Evolutionary conservation across 2,113 vertebrate species (phyloP), one percentile per base, ranked within the genome.

Genomic region (Pseudorhombus dupliciocellatus): DNA sequence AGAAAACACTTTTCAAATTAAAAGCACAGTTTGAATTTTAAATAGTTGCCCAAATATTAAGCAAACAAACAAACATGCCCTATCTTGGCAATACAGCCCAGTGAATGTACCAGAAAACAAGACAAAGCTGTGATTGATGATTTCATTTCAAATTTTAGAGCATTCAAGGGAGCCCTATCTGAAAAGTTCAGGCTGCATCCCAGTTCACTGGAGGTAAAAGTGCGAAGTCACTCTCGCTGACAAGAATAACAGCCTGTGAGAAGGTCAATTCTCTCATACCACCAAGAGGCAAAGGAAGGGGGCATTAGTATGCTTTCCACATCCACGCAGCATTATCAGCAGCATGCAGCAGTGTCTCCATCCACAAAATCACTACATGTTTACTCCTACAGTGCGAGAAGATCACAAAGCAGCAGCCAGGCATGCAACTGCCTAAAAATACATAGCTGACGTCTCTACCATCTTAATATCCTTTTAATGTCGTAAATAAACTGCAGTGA

Each of bases 261-360:
- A 87, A 91, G 86, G 91, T 87, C 89, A 89, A 74, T 85, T 84
- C 75, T 82, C 87, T 87, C 75, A 75, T 70, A 84, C 69, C 81
- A 69, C 81, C 25, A 77, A 85, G 84, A 83, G 70, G 79, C 70
- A 52, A 62, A 58, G 64, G 22, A 79, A 63, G 52, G 48, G 10
- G 61, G 70, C 60, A 87, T 90, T 87, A 81, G 84, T 80, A 89
- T 87, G 83, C 85, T 48, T 54, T 75, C 66, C 82, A 86, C 86
- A 73, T 56, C 40, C 40, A 31, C 28, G 55, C 79, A 57, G 69
- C 75, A 83, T 86, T 86, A 90, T 87, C 85, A 88, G 83, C 84
- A 12, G 62, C 73, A 78, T 79, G 71, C 84, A 85, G 82, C 84
- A 86, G 63, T 66, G 70, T 84, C 68, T 74, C 42, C 67, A 44